Conservation (phyloP, 2,797 vertebrate genomes). For the Tenualosa ilisha region DNA sequence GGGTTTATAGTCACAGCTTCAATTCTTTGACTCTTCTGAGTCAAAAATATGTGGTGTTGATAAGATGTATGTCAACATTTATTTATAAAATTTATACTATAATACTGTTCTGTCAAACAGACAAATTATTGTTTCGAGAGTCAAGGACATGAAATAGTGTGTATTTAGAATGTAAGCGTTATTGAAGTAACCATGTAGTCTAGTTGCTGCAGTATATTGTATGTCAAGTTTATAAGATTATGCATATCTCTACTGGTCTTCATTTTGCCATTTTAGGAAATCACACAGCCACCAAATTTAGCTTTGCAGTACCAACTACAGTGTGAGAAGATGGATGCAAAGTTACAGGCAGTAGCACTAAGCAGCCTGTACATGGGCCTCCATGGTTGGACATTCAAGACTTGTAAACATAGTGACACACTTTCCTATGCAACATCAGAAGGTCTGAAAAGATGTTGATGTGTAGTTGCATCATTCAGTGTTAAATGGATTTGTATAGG, state of each 20-base stretch:
- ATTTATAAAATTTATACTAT: conserved; percentile 26
- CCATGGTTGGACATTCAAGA: background rate
- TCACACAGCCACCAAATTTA: background rate
- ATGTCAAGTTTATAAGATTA: background rate
- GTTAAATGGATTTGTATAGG: background rate
- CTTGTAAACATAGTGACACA: background rate
- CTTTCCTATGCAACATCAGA: conserved; percentile 11
- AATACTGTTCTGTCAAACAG: conserved; percentile 26
- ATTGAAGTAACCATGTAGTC: background rate
- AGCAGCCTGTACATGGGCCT: background rate
- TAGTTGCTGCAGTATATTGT: background rate
- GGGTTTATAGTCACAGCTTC: background rate
- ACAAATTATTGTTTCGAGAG: background rate
- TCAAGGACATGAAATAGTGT: background rate
- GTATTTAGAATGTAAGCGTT: background rate
- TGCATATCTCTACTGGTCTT: background rate
- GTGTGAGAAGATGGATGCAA: background rate
- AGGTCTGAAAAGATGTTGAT: background rate
- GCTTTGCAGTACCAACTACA: background rate
- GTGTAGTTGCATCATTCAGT: background rate
- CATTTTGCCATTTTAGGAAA: background rate
- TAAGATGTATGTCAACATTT: conserved; percentile 12
- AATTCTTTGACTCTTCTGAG: conserved; percentile 10
- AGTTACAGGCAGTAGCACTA: background rate
- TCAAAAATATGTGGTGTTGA: conserved; percentile 18